Percentiles rank a stretch among this genome's conserved stretches.
Evolutionary conservation across 2,888 invertebrate genomes (phyloP).

Genomic region (Diarsia rubi): DNA sequence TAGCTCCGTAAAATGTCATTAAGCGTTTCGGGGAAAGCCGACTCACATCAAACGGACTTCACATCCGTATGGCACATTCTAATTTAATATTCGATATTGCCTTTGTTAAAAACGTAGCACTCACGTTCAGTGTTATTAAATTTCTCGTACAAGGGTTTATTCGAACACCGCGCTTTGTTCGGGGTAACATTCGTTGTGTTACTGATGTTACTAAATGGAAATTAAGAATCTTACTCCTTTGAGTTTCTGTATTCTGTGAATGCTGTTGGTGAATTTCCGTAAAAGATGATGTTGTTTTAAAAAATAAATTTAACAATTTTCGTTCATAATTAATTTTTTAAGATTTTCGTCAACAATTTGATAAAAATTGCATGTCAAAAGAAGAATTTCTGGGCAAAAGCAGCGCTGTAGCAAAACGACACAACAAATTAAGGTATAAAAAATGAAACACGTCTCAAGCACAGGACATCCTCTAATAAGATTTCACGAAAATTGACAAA

Average conservation of each 20-base stretch:
- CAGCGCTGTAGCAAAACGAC: conserved; percentile 48
- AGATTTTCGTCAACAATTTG: conserved; percentile 5
- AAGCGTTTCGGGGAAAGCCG: conserved; percentile 82
- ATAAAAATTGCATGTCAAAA: conserved; percentile 12
- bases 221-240: conserved; percentile 26
- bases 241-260: not conserved
- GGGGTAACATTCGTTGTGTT: conserved; percentile 51
- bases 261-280: not conserved
- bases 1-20: conserved; percentile 87
- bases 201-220: conserved; percentile 43
- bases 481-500: conserved; percentile 90
- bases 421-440: conserved; percentile 72
- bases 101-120: conserved; percentile 85
- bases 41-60: conserved; percentile 88
- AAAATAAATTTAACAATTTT: too few relatives aligned
- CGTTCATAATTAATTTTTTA: too few relatives aligned
- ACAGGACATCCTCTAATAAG: conserved; percentile 87
- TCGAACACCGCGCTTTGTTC: conserved; percentile 61
- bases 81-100: conserved; percentile 88
- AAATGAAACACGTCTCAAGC: conserved; percentile 80
- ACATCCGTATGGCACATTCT: conserved; percentile 84
- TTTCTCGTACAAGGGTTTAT: conserved; percentile 81
- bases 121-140: conserved; percentile 84
- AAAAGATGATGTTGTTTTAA: not conserved
- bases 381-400: conserved; percentile 27